Base-by-base conservation (phyloP, 2,888 invertebrate genomes). In the Cryptocephalus primarius region DNA sequence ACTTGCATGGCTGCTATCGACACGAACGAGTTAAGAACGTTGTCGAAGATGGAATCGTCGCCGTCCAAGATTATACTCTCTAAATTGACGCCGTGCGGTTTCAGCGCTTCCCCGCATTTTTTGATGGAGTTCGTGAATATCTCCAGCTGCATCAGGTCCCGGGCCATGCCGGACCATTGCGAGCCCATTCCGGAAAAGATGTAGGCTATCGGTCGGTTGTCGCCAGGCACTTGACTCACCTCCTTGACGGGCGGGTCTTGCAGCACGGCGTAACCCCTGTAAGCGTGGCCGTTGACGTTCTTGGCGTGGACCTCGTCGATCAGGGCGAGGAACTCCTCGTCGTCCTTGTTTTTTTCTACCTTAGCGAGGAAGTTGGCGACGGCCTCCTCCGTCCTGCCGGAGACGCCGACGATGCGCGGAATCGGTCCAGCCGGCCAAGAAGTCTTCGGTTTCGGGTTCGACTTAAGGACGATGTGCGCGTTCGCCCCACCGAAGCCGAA, bases 401-500 rank as follows among this genome's bases (percentile, higher is more conserved):
- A 88, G 47, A 85, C 83, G 32, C 82, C 72, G 43, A 90, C 78
- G 36, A 92, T 71, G 54, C 86, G 79, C 4, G 85, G 83, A 40
- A 79, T 64, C 39, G 72, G 74, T 57, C 74, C 77, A 34, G 75
- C 66, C 10, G 78, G 71, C 42, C 79, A 76, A 0, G 74, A 69
- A 1, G 75, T 68, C 64, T 80, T 83, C 8, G 79, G 81, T 63
- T 83, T 83, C 1, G 83, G 79, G 67, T 88, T 83, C 8, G 90
- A 86, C 65, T 85, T 82, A 10, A 95, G 75, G 56, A 95, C 43
- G 1, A 91, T 72, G 71, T 95, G 94, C n/a, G 89, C 92, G 71
- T 94, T 94, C 39, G 93, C 91, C 45, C 99, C 99, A 51, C 97
- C 97, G 72, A 97, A 97, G 12, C 97, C 97, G 70, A 99, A 99